Evolutionary conservation across 2,113 vertebrate species (phyloP).

Genomic region (Scalopus aquaticus): DNA sequence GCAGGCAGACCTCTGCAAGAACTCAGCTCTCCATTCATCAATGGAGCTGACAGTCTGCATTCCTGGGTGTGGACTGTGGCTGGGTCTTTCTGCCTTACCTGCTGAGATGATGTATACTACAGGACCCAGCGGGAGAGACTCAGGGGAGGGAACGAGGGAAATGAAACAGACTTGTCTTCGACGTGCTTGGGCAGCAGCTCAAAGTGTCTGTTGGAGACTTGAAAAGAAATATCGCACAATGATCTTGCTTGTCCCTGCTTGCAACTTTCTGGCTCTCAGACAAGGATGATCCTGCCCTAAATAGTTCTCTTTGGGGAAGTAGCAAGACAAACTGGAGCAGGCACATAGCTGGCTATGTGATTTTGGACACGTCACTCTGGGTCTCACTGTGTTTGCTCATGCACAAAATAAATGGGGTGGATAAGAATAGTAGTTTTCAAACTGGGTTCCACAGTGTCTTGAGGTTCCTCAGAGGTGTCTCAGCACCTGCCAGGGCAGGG

Average conservation of each 20-base stretch:
- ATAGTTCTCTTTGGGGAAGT: constrained; percentile 34
- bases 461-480: not conserved
- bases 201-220: constrained; percentile 53
- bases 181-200: constrained; percentile 50
- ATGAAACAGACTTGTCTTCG: constrained; percentile 55
- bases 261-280: constrained; percentile 35
- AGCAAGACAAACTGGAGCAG: not conserved
- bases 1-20: not conserved
- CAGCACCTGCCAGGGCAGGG: not conserved
- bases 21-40: constrained; percentile 68
- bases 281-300: constrained; percentile 20
- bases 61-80: not conserved
- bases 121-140: constrained; percentile 40
- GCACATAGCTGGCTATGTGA: not conserved
- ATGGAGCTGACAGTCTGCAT: constrained; percentile 41
- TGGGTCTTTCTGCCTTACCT: constrained; percentile 43
- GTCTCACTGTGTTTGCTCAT: not conserved
- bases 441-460: not conserved
- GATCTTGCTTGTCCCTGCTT: constrained; percentile 50
- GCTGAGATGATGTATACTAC: constrained; percentile 44
- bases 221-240: constrained; percentile 52
- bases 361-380: not conserved
- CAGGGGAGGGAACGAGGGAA: not conserved
- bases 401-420: not conserved
- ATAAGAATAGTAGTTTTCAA: not conserved